Conservation (phyloP, 1,140 invertebrate genomes). For the Thalassaphorura encarpata region DNA sequence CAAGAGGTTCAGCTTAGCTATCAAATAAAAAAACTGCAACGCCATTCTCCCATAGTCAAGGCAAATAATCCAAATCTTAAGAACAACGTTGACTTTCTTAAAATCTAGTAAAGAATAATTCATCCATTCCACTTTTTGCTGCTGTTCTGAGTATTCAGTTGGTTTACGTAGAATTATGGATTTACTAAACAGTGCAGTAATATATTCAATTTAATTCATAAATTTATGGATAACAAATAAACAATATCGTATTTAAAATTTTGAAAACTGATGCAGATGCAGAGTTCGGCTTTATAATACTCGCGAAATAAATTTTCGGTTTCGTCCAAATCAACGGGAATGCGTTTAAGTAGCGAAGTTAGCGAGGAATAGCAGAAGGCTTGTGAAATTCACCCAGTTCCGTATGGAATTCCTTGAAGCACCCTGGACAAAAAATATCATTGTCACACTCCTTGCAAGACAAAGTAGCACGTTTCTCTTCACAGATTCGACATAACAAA, state of each 20-base stretch:
- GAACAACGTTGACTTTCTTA: too few relatives aligned
- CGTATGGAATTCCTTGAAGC: constrained; percentile 28
- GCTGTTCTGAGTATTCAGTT: background rate
- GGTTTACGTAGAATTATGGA: background rate
- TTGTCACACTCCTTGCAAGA: constrained; percentile 27
- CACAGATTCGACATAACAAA: constrained; percentile 23
- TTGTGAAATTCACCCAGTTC: constrained; percentile 28
- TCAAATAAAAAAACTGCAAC: too few relatives aligned
- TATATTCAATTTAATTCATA: background rate
- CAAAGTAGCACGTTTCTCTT: constrained; percentile 23
- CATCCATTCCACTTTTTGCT: background rate
- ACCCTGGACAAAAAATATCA: constrained; percentile 24
- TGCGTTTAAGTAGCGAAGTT: background rate
- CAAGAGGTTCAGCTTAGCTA: background rate
- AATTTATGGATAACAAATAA: background rate
- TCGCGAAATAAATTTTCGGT: background rate
- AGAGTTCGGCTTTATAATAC: background rate
- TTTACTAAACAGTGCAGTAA: background rate
- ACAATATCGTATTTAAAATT: background rate
- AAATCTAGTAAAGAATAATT: background rate
- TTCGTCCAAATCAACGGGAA: background rate
- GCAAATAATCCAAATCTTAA: too few relatives aligned
- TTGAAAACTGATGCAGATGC: background rate
- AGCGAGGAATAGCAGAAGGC: background rate
- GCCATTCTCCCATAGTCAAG: too few relatives aligned